Evolutionary conservation across 2,113 vertebrate genomes (phyloP).

Genomic region (Pterocles orientalis): DNA sequence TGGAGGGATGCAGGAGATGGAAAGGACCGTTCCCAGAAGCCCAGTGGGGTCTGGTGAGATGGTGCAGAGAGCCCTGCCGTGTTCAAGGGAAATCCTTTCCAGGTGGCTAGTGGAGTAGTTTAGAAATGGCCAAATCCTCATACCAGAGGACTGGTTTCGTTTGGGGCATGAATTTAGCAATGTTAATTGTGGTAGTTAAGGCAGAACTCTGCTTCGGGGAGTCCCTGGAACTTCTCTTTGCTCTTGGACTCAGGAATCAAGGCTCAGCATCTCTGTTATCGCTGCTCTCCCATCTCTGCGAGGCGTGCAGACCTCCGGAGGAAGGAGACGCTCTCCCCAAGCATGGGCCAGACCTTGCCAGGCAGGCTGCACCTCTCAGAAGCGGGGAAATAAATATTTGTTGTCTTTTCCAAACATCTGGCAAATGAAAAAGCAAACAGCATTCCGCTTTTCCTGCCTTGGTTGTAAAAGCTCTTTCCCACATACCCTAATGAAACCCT

Average conservation of each 20-base stretch:
- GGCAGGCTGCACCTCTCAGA: background rate
- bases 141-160: background rate
- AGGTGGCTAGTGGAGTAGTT: background rate
- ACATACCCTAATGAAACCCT: background rate
- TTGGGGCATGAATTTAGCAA: background rate
- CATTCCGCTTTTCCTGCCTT: background rate
- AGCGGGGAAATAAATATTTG: background rate
- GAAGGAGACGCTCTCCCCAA: no score
- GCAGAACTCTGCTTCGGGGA: background rate
- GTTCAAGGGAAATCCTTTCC: background rate
- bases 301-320: background rate
- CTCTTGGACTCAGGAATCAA: background rate
- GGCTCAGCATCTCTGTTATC: background rate
- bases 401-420: constrained; percentile 20
- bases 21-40: background rate
- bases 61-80: background rate
- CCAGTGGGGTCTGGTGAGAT: background rate
- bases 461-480: background rate
- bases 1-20: background rate
- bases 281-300: fast-evolving
- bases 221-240: background rate
- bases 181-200: background rate
- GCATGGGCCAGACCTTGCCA: background rate
- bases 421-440: constrained; percentile 1
- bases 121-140: background rate